Evolutionary conservation across 1,140 invertebrate species (phyloP).

Genomic region (Diabrotica undecimpunctata): DNA sequence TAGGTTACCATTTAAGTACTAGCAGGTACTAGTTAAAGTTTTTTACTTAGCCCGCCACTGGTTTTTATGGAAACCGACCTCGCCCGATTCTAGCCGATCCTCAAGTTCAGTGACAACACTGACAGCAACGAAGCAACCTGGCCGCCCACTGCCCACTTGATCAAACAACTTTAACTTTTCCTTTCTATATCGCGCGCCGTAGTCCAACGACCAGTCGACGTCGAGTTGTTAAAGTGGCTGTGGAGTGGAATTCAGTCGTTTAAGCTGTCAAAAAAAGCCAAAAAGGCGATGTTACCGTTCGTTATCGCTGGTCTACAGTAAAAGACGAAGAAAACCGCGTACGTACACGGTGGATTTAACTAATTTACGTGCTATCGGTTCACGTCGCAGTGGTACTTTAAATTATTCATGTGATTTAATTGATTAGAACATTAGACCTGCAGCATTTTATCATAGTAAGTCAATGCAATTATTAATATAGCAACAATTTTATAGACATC

Average conservation of each 20-base stretch:
- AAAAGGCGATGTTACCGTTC: not conserved
- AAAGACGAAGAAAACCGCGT: no score
- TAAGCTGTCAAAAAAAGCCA: not conserved
- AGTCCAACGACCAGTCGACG: slow-evolving; percentile 5
- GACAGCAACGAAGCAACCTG: slow-evolving; percentile 1
- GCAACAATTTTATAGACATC: no score
- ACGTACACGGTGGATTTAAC: no score
- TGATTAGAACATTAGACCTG: no score
- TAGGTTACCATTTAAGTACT: no score
- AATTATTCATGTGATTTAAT: no score
- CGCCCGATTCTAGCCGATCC: slow-evolving; percentile 9
- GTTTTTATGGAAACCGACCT: not conserved
- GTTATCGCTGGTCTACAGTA: no score
- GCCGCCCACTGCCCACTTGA: slow-evolving; percentile 9
- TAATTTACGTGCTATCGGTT: no score
- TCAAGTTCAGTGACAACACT: slow-evolving; percentile 15
- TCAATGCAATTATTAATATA: no score
- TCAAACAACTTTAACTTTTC: slow-evolving; percentile 15
- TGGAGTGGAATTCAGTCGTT: slow-evolving; percentile 3
- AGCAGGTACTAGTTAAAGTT: no score
- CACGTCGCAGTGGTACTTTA: no score
- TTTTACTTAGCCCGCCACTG: not conserved
- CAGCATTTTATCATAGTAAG: no score
- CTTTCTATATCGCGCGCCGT: slow-evolving; percentile 7
- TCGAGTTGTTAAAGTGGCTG: slow-evolving; percentile 6